Evolutionary conservation across 2,797 vertebrate species (phyloP).

Genomic region (Apodemus agrarius): DNA sequence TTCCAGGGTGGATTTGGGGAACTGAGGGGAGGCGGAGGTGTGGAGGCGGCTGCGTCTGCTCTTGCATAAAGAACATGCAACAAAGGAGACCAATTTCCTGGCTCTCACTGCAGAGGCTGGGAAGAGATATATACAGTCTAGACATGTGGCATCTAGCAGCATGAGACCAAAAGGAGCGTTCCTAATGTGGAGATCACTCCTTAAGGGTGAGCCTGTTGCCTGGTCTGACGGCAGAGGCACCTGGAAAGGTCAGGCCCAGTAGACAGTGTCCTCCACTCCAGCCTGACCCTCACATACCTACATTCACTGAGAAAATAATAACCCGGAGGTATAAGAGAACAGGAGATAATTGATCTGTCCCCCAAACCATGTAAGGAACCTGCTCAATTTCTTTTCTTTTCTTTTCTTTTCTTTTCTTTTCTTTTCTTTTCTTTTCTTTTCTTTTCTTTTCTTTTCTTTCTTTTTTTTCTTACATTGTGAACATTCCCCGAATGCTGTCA

Average conservation of each 20-base stretch:
- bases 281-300: constrained; percentile 4
- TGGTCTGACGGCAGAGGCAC: neutral
- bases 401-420: too few species aligned
- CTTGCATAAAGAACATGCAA: constrained; percentile 40
- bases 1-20: constrained; percentile 41
- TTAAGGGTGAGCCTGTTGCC: neutral
- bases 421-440: too few species aligned
- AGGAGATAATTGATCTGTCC: constrained; percentile 58
- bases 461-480: constrained; percentile 1
- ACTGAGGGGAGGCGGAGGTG: neutral
- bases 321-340: constrained; percentile 2
- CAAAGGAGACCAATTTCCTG: neutral
- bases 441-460: too few species aligned
- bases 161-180: neutral
- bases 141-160: neutral
- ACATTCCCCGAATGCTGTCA: constrained; percentile 54
- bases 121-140: neutral
- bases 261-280: neutral
- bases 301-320: neutral
- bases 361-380: constrained; percentile 74
- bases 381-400: too few species aligned
- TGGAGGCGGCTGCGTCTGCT: neutral
- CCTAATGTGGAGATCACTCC: neutral
- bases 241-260: neutral
- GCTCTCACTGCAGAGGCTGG: neutral